These are phyloP conservation scores for Necrosyrtes monachus DNA, from an alignment of 2,797 vertebrate genomes.

Conservation along the genomic window DNA sequence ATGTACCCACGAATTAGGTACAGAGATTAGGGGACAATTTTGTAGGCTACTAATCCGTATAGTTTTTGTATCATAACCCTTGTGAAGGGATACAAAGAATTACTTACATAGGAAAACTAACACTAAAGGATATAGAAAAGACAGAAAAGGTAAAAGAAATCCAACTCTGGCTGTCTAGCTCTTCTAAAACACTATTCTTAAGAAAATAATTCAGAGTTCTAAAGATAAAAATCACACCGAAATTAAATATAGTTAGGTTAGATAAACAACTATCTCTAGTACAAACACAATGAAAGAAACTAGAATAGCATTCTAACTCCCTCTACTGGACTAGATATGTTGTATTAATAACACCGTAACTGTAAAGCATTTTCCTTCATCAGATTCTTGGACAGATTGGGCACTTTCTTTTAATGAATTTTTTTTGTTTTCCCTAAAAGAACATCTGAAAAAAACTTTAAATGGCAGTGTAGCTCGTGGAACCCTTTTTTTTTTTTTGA, in stretches of 20 bases:
- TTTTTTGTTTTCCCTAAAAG: background rate
- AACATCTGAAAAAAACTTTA: background rate
- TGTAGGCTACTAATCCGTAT: background rate
- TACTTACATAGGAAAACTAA: background rate
- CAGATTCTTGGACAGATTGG: background rate
- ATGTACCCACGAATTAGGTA: background rate
- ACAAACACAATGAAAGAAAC: background rate
- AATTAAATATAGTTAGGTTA: background rate
- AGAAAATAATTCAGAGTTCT: background rate
- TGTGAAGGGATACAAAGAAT: background rate
- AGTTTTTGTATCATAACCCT: background rate
- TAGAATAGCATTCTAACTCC: constrained; percentile 34
- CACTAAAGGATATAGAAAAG: background rate
- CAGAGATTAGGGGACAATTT: background rate
- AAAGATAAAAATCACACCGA: background rate
- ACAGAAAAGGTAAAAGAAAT: background rate
- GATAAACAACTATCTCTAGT: background rate
- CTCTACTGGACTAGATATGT: constrained; percentile 23
- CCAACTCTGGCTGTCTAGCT: background rate
- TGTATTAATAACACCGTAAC: background rate
- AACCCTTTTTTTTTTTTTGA: background rate
- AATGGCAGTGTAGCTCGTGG: background rate
- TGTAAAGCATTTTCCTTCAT: background rate
- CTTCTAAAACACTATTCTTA: background rate
- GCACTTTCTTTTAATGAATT: background rate